phyloP scores from a whole-genome alignment of 2,888 invertebrate species.

The Phalera bucephala region DNA sequence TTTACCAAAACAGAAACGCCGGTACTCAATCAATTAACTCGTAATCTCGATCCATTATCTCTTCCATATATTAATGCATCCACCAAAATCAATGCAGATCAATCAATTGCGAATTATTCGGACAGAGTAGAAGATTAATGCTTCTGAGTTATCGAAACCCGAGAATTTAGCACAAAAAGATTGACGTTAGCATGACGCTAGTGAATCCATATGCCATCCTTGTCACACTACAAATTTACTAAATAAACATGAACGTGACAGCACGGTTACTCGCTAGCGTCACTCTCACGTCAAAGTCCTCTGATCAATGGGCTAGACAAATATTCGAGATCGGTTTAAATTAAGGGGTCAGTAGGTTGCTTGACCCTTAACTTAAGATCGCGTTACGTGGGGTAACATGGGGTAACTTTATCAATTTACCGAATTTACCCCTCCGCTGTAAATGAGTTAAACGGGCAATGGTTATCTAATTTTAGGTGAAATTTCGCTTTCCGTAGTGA shows the following conservation, averaged over 20 bases:
- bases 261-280: too few species aligned
- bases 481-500: too few species aligned
- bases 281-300: too few species aligned
- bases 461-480: too few species aligned
- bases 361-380: constrained; percentile 1
- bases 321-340: constrained; percentile 9
- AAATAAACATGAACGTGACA: too few species aligned
- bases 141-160: constrained; percentile 8
- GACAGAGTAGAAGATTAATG: constrained; percentile 22
- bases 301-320: constrained; percentile 29
- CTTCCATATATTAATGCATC: neutral
- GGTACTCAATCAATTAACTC: too few species aligned
- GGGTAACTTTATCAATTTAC: constrained; percentile 2
- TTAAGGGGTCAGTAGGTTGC: neutral
- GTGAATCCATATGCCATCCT: too few species aligned
- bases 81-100: constrained; percentile 2
- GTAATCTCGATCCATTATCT: too few species aligned
- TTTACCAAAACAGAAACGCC: too few species aligned
- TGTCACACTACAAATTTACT: too few species aligned
- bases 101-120: constrained; percentile 1
- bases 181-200: too few species aligned
- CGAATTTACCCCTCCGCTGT: constrained; percentile 1
- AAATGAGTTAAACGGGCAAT: neutral
- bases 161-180: too few species aligned
- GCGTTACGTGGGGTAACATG: constrained; percentile 4